phyloP scores from a whole-genome alignment of 1,140 invertebrate species.

The Arion vulgaris region DNA sequence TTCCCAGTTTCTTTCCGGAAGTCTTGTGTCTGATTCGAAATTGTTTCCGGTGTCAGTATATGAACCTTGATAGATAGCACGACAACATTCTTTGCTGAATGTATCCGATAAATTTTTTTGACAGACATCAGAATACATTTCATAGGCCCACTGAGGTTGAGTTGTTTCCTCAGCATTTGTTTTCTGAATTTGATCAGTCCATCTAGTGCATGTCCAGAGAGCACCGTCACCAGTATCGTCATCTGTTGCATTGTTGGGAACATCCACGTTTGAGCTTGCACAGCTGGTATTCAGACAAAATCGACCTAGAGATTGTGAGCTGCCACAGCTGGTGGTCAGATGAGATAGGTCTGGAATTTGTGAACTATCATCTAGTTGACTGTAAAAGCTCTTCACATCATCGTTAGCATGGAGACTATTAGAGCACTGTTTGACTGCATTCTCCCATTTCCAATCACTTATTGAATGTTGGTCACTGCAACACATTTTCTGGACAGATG shows the following conservation, averaged over 20 bases:
- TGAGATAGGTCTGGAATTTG: too few species aligned
- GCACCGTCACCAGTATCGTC: background rate
- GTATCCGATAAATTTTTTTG: background rate
- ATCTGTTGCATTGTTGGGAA: background rate
- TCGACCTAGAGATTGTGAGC: too few species aligned
- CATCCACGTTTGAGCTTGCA: background rate
- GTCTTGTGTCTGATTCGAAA: too few species aligned
- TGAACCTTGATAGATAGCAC: background rate
- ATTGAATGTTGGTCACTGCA: background rate
- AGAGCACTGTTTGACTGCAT: background rate
- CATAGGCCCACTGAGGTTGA: constrained; percentile 10
- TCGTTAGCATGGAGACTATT: background rate
- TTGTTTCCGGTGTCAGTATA: too few species aligned
- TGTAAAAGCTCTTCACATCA: background rate
- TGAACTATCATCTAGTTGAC: background rate
- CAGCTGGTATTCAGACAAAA: background rate
- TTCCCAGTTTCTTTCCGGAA: too few species aligned
- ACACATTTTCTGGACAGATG: background rate
- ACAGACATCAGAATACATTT: background rate
- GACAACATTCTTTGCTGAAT: background rate
- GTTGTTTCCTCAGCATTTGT: background rate
- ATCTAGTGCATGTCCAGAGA: background rate
- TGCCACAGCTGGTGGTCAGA: background rate
- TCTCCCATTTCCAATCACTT: background rate
- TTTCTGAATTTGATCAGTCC: background rate